Percentiles rank a stretch among this genome's conserved stretches.
phyloP scores from a whole-genome alignment of 2,113 vertebrate genomes.

The Gasterosteus aculeatus region DNA sequence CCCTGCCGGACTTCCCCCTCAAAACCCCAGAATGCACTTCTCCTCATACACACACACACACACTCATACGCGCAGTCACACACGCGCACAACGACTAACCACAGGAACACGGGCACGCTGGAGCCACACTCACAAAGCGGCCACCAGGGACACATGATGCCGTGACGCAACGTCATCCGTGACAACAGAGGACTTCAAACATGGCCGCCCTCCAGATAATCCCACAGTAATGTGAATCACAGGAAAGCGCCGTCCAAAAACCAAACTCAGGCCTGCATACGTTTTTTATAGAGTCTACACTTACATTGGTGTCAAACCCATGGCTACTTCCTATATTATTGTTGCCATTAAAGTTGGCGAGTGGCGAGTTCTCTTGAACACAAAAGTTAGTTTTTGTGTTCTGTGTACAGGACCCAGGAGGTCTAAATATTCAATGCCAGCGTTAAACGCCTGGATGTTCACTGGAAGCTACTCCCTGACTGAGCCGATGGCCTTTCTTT shows the following conservation, averaged over 20 bases:
- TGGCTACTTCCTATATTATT: not conserved
- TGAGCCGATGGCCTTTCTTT: slow-evolving; percentile 48
- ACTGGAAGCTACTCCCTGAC: slow-evolving; percentile 25
- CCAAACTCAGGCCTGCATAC: not conserved
- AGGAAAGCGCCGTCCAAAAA: slow-evolving; percentile 22
- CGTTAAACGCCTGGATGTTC: slow-evolving; percentile 31
- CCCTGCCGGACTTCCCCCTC: slow-evolving; percentile 43
- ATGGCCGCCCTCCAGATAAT: slow-evolving; percentile 43
- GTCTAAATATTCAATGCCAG: not conserved
- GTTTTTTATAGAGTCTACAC: slow-evolving; percentile 1
- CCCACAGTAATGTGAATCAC: slow-evolving; percentile 48
- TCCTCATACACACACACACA: not conserved
- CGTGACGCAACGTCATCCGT: slow-evolving; percentile 62
- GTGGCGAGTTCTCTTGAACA: not conserved
- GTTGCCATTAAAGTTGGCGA: not conserved
- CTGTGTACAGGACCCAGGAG: no score
- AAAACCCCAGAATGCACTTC: slow-evolving; percentile 51
- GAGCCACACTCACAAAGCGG: slow-evolving; percentile 50
- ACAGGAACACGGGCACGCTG: slow-evolving; percentile 49
- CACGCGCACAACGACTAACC: slow-evolving; percentile 36
- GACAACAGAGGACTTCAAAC: slow-evolving; percentile 59
- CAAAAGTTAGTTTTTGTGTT: slow-evolving; percentile 7
- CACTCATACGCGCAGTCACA: slow-evolving; percentile 8
- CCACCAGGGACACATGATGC: slow-evolving; percentile 53
- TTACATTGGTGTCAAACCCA: slow-evolving; percentile 24